Conservation (phyloP, 1,140 invertebrate species). For the Pseudachorutes palmiensis region DNA sequence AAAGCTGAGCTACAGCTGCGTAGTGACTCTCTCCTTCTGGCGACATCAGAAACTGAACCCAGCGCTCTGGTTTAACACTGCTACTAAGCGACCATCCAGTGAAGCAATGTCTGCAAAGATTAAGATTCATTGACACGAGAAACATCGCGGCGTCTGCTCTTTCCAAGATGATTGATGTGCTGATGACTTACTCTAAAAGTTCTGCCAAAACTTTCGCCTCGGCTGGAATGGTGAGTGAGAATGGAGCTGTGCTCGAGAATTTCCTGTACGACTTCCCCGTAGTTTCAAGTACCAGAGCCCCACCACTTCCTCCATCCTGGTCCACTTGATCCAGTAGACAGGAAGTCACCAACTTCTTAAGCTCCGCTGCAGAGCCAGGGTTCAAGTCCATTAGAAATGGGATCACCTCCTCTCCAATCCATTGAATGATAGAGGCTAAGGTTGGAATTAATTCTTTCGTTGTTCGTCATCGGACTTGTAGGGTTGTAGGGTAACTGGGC, state of each 20-base stretch:
- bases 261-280: conserved; percentile 15
- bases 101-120: conserved; percentile 9
- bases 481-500: conserved; percentile 10
- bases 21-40: background rate
- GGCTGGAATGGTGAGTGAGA: background rate
- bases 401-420: conserved; percentile 25
- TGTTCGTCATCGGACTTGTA: conserved; percentile 15
- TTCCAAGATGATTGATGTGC: no score
- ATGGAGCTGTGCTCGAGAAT: conserved; percentile 7
- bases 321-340: conserved; percentile 18
- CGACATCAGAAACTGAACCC: background rate
- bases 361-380: background rate
- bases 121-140: background rate
- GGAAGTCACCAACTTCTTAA: background rate
- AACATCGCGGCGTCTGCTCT: no score
- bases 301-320: conserved; percentile 13
- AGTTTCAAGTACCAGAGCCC: conserved; percentile 9
- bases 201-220: background rate
- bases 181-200: conserved; percentile 8
- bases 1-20: background rate
- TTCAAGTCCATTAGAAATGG: conserved; percentile 4
- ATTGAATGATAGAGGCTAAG: conserved; percentile 24
- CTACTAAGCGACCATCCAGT: conserved; percentile 10
- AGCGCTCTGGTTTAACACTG: background rate
- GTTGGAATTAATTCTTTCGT: conserved; percentile 29